Conservation (phyloP, 64 coral and sea anemone species). For the Anthopleura sola region DNA sequence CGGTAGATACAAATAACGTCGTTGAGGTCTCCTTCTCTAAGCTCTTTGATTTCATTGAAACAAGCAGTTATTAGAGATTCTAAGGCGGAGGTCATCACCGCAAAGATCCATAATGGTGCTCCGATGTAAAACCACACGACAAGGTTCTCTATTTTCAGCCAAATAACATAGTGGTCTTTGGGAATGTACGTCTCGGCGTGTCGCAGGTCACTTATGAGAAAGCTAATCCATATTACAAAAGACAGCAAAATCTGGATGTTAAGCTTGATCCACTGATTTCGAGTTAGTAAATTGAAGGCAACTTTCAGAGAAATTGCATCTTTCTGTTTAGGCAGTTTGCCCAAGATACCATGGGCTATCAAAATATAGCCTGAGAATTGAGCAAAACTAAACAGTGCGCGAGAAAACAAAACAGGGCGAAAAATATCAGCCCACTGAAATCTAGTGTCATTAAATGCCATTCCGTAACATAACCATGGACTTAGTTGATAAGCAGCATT, state of each 20-base stretch:
- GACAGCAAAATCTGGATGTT: constrained; percentile 16
- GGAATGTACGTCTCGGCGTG: constrained; percentile 4
- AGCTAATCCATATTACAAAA: constrained; percentile 1
- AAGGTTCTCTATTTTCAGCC: constrained; percentile 5
- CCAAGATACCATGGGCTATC: background rate
- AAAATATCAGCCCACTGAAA: background rate
- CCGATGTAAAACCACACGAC: constrained; percentile 23
- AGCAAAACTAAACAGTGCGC: background rate
- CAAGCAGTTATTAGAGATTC: background rate
- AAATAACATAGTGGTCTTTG: background rate
- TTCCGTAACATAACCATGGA: constrained; percentile 25
- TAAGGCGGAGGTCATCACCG: background rate
- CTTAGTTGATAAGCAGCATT: constrained; percentile 1
- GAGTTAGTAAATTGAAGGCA: background rate
- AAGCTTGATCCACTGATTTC: constrained; percentile 18
- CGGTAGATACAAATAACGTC: constrained; percentile 6
- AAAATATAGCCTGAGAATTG: constrained; percentile 14
- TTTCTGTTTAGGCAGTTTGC: background rate
- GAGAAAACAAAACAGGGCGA: constrained; percentile 10
- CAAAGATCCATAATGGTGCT: constrained; percentile 7
- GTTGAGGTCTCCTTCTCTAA: background rate
- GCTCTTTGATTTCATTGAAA: constrained; percentile 4
- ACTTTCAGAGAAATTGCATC: background rate
- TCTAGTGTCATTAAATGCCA: background rate
- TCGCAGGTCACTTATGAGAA: background rate